Conservation (phyloP, 1,140 invertebrate species). For the Aricia agestis region DNA sequence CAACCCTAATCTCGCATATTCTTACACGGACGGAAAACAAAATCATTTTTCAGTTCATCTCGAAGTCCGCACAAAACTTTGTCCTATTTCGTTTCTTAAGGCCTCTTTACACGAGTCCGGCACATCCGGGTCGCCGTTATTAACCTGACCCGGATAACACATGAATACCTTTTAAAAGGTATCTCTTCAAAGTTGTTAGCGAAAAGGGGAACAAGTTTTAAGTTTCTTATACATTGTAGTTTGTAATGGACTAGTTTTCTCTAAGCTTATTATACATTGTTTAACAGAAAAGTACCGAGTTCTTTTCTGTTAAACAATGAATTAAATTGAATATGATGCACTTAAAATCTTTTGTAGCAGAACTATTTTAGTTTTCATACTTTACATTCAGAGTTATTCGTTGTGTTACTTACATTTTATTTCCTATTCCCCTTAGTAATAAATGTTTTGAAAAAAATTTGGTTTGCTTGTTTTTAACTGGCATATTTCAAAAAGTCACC, state of each 20-base stretch:
- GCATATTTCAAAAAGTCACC: too few species aligned
- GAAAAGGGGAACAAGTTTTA: background rate
- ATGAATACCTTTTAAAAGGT: background rate
- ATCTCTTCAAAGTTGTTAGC: background rate
- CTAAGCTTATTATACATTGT: background rate
- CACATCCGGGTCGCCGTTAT: background rate
- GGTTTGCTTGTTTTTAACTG: too few species aligned
- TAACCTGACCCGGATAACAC: background rate
- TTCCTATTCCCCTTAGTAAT: too few species aligned
- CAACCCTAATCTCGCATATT: background rate
- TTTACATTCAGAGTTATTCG: too few species aligned
- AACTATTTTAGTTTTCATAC: too few species aligned
- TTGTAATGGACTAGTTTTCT: background rate
- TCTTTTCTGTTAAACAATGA: too few species aligned
- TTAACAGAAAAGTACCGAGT: too few species aligned
- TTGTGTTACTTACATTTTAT: too few species aligned
- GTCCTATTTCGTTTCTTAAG: slow-evolving; percentile 1
- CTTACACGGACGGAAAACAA: background rate
- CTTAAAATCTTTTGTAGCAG: too few species aligned
- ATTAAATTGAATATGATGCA: too few species aligned
- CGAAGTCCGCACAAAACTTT: background rate
- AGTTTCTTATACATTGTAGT: background rate
- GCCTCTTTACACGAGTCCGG: background rate
- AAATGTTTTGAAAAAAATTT: too few species aligned
- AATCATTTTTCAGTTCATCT: background rate